phyloP scores from a whole-genome alignment of 92 coral and sea anemone species.

The Epizoanthus ramosus region DNA sequence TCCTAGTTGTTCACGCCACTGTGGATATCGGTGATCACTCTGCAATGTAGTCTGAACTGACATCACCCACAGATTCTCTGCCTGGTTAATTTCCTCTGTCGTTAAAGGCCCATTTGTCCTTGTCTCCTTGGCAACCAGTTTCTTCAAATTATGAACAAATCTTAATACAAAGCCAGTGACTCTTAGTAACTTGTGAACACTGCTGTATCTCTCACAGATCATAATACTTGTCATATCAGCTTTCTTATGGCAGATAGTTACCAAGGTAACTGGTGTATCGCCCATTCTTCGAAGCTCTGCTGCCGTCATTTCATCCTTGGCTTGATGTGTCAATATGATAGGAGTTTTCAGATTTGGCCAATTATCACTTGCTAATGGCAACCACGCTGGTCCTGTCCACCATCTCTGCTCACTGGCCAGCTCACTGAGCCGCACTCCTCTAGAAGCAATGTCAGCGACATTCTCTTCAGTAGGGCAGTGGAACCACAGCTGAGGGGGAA shows the following conservation, averaged over 20 bases:
- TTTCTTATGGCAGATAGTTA: not conserved
- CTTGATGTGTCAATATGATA: not conserved
- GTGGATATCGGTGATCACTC: constrained; percentile 13
- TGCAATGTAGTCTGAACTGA: constrained; percentile 30
- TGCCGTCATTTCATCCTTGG: constrained; percentile 1
- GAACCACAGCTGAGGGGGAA: constrained; percentile 33
- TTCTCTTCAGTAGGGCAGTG: constrained; percentile 46
- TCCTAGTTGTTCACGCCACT: constrained; percentile 40
- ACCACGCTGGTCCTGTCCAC: constrained; percentile 55
- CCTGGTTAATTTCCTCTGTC: too few species aligned
- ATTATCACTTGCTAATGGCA: constrained; percentile 1
- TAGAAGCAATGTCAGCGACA: constrained; percentile 53
- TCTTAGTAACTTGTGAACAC: too few species aligned
- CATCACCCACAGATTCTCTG: constrained; percentile 46
- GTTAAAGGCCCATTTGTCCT: too few species aligned
- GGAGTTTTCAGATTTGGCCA: constrained; percentile 49
- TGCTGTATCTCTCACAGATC: too few species aligned
- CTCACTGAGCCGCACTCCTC: constrained; percentile 40
- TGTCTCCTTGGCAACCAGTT: too few species aligned
- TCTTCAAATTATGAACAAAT: too few species aligned
- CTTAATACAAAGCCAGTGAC: too few species aligned
- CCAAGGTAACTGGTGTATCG: not conserved
- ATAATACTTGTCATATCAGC: too few species aligned
- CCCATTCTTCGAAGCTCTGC: constrained; percentile 6
- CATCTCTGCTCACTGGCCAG: constrained; percentile 16